Evolutionary conservation across 2,888 invertebrate species (phyloP).

Genomic region (Lamellibrachia columna): DNA sequence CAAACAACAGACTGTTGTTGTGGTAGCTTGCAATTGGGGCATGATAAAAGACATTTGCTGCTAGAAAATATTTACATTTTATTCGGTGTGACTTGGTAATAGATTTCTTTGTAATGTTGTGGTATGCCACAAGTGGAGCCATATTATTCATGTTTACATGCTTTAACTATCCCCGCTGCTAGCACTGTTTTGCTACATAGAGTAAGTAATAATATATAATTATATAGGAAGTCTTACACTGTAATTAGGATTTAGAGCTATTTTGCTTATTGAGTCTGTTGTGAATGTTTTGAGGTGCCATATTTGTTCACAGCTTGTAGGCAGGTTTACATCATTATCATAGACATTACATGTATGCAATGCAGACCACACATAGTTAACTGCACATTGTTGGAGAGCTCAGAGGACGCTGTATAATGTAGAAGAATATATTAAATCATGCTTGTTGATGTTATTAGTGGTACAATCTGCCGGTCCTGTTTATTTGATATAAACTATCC

Average conservation of each 20-base stretch:
- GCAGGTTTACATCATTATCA: neutral
- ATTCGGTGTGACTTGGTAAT: too few species aligned
- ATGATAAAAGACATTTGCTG: neutral
- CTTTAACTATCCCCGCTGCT: too few species aligned
- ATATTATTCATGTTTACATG: too few species aligned
- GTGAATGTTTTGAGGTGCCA: too few species aligned
- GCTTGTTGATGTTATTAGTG: slow-evolving; percentile 18
- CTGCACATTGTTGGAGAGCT: neutral
- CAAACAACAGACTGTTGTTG: slow-evolving; percentile 19
- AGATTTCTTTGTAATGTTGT: neutral
- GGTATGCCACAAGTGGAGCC: neutral
- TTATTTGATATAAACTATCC: slow-evolving; percentile 5
- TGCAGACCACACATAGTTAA: neutral
- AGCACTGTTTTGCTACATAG: too few species aligned
- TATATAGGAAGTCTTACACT: too few species aligned
- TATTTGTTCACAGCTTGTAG: neutral
- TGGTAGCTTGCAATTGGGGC: neutral
- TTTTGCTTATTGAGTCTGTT: neutral
- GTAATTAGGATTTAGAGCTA: neutral
- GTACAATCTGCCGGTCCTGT: neutral
- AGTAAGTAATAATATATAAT: too few species aligned
- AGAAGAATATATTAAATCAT: slow-evolving; percentile 16
- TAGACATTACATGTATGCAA: neutral
- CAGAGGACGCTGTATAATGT: neutral
- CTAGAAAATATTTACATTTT: too few species aligned